Conservation (phyloP, 2,888 invertebrate species). For the Agrotis clavis region DNA sequence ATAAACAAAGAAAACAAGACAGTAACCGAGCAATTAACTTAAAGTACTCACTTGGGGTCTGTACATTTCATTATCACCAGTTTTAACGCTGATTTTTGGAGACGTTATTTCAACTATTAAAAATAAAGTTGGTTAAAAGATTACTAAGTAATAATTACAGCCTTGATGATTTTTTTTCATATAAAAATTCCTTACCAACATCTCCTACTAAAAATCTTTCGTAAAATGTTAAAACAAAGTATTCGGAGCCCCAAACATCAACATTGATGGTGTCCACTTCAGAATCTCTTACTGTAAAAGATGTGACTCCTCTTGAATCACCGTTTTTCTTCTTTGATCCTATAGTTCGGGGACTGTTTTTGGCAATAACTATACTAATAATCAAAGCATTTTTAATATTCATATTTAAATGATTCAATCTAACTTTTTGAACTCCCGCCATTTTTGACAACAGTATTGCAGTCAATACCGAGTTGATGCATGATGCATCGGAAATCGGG, state of each 20-base stretch:
- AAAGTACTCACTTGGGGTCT: conserved; percentile 90
- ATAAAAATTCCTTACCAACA: conserved; percentile 88
- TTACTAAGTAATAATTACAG: not conserved
- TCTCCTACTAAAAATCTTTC: conserved; percentile 93
- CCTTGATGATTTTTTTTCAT: not conserved
- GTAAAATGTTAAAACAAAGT: conserved; percentile 92
- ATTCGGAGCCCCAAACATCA: conserved; percentile 94
- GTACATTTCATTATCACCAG: conserved; percentile 91
- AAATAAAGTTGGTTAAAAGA: conserved; percentile 44
- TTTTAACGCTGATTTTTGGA: conserved; percentile 92
- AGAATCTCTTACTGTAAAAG: conserved; percentile 94
- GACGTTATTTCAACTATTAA: conserved; percentile 93
- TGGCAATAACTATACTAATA: conserved; percentile 92
- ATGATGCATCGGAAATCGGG: not conserved
- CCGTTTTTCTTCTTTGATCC: conserved; percentile 88
- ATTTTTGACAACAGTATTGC: conserved; percentile 66
- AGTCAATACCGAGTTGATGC: too few relatives aligned
- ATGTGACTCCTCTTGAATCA: conserved; percentile 93
- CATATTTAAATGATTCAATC: conserved; percentile 83
- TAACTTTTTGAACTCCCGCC: conserved; percentile 86
- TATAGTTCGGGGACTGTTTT: conserved; percentile 91
- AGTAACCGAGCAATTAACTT: not conserved
- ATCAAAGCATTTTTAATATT: conserved; percentile 86
- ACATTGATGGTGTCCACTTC: conserved; percentile 93
- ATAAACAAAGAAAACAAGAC: not conserved